Conservation (phyloP, 2,113 vertebrate genomes). For the Phodopus roborovskii region DNA sequence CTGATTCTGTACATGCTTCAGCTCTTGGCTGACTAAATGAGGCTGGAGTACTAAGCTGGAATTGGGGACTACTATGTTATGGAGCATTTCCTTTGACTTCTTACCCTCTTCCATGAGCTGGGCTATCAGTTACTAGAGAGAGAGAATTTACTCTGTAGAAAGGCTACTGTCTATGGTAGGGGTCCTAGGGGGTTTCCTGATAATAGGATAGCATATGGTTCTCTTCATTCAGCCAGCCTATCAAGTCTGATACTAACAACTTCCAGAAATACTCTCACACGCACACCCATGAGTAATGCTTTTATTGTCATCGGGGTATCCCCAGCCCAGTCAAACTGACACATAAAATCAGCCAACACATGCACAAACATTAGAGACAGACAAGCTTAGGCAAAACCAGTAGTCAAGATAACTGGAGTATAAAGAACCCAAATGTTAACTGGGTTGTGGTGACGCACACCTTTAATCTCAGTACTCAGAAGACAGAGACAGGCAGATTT, state of each 20-base stretch:
- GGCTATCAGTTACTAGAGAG: not conserved
- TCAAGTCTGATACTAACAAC: not conserved
- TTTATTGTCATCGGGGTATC: not conserved
- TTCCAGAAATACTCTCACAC: not conserved
- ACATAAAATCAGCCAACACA: not conserved
- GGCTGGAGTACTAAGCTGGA: not conserved
- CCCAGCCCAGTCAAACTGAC: not conserved
- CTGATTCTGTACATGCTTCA: fast-evolving
- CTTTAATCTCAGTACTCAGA: too few species aligned
- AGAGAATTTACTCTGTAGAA: not conserved
- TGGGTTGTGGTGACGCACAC: too few species aligned
- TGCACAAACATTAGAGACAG: not conserved
- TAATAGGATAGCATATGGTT: not conserved
- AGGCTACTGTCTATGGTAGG: not conserved
- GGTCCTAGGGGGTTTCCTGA: not conserved
- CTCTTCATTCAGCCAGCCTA: not conserved
- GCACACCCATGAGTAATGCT: not conserved
- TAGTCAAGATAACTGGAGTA: not conserved
- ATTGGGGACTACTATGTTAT: not conserved
- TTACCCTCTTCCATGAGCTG: not conserved
- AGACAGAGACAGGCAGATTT: too few species aligned
- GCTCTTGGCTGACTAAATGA: not conserved
- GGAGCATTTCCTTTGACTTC: not conserved
- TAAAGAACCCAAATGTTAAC: not conserved
- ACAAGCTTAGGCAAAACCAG: not conserved